Evolutionary conservation across 2,113 vertebrate species (phyloP).

Genomic region (Serilophus lunatus): DNA sequence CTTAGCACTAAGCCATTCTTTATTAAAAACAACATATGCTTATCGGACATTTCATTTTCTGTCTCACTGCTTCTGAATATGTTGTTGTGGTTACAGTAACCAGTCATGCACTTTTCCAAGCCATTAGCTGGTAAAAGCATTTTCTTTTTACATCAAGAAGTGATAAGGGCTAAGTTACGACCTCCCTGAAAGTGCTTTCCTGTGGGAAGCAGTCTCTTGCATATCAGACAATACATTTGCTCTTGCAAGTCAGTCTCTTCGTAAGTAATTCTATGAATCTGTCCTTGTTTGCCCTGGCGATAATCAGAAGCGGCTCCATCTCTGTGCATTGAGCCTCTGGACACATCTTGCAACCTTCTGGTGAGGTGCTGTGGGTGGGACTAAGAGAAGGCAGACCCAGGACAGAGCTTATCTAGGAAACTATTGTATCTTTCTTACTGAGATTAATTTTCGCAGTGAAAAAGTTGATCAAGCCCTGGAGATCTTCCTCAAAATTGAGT

Average conservation of each 20-base stretch:
- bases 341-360: background rate
- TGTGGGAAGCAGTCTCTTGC: background rate
- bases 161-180: conserved; percentile 1
- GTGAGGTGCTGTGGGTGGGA: background rate
- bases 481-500: background rate
- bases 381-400: background rate
- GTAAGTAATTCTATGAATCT: background rate
- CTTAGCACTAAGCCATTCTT: background rate
- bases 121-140: conserved; percentile 53
- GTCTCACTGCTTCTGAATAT: background rate
- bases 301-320: background rate
- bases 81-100: conserved; percentile 51
- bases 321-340: background rate
- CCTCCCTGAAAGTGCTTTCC: background rate
- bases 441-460: background rate
- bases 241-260: background rate
- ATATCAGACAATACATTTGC: background rate
- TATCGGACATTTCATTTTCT: conserved; percentile 20
- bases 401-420: background rate
- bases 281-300: background rate
- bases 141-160: conserved; percentile 8
- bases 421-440: background rate
- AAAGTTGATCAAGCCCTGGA: background rate
- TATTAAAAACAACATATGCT: conserved; percentile 41
- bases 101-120: conserved; percentile 26